A percentile compares a stretch with the other conserved stretches of the same genome.
Evolutionary conservation across 2,113 vertebrate genomes (phyloP).

Genomic region (Cyrtonyx montezumae): DNA sequence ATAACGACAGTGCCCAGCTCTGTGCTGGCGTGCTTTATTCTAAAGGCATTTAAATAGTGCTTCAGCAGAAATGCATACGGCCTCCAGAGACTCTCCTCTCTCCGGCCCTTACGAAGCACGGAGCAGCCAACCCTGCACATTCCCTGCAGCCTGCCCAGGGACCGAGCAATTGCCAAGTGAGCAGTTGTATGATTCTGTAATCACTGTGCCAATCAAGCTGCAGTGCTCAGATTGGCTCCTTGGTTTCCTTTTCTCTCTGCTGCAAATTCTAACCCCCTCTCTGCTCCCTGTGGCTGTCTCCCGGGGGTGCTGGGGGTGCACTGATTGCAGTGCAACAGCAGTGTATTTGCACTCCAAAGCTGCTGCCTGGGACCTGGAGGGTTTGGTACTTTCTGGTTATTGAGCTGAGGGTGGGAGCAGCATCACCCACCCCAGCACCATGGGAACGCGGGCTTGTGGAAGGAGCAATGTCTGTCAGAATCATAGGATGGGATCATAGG

Average conservation of each 20-base stretch:
- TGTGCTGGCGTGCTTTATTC: neutral
- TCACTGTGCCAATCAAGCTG: neutral
- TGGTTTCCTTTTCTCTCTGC: neutral
- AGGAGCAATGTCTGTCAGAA: neutral
- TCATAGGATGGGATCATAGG: no score
- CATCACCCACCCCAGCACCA: neutral
- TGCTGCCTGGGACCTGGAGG: neutral
- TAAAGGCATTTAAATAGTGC: neutral
- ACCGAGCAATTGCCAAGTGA: neutral
- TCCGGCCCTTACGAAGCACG: fast-evolving
- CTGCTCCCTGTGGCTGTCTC: neutral
- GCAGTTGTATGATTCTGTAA: neutral
- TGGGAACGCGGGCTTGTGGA: fast-evolving
- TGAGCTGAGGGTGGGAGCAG: neutral
- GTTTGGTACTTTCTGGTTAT: neutral
- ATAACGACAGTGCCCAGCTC: constrained; percentile 24
- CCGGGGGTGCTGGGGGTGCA: neutral
- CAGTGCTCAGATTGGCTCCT: neutral
- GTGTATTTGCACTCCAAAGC: neutral
- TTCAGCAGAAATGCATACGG: neutral
- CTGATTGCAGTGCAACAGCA: neutral
- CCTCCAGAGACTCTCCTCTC: neutral
- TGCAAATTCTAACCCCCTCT: neutral
- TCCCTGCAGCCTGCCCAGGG: neutral
- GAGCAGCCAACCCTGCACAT: neutral